A percentile compares a stretch with the other conserved stretches of the same genome.
phyloP scores from a whole-genome alignment of 1,140 invertebrate species.

The Venustaconcha ellipsiformis region DNA sequence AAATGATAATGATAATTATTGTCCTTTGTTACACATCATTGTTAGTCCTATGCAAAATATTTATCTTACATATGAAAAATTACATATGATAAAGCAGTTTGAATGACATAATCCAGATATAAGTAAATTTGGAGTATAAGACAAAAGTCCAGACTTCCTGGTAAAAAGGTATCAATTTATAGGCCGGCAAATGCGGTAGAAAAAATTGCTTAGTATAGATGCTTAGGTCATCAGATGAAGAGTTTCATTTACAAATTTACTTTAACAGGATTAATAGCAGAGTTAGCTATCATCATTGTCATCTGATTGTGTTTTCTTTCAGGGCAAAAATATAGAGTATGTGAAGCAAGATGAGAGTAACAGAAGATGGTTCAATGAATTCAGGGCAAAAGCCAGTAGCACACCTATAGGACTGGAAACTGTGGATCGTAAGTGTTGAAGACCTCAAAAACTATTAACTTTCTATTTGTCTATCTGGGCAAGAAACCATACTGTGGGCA shows the following conservation, averaged over 20 bases:
- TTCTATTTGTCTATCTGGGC: too few species aligned
- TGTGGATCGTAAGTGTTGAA: constrained; percentile 62
- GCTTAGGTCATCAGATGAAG: neutral
- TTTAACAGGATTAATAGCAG: neutral
- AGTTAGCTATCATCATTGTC: constrained; percentile 5
- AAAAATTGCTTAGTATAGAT: neutral
- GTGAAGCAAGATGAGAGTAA: constrained; percentile 68
- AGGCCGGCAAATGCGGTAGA: neutral
- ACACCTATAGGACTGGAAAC: constrained; percentile 65
- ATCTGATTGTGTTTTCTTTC: constrained; percentile 12
- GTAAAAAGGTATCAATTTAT: too few species aligned
- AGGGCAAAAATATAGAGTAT: constrained; percentile 67
- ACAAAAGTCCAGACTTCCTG: too few species aligned
- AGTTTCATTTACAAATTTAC: neutral
- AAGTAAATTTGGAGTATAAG: too few species aligned
- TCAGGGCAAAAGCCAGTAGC: constrained; percentile 64
- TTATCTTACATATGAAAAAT: too few species aligned
- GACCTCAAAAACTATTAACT: too few species aligned
- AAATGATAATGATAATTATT: too few species aligned
- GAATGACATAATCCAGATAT: too few species aligned
- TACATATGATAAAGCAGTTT: too few species aligned
- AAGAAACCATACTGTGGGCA: too few species aligned
- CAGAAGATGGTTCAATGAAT: constrained; percentile 69
- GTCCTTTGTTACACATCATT: too few species aligned
- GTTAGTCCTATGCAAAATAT: too few species aligned